Base-by-base conservation (phyloP, 2,888 invertebrate genomes). In the Pimpla rufipes region DNA sequence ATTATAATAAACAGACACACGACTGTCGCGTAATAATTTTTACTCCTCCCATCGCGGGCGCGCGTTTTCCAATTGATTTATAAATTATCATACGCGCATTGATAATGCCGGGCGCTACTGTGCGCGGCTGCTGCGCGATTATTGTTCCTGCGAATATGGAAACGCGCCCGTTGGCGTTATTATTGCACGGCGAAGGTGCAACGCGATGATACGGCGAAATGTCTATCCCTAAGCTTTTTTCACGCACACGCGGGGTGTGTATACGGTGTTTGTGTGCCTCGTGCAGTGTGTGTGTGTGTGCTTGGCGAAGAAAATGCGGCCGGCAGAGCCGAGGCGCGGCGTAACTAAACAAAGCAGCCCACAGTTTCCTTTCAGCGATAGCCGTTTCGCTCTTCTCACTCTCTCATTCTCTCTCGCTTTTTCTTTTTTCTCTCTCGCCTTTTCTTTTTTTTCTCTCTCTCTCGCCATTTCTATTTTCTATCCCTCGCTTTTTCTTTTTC, bases 321-420 rank as follows among this genome's bases (percentile, higher is more conserved):
- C 75, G 83, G 77, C 70, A 67, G 5, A 83, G 75, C 80, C 59
- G 81, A 78, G 78, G 77, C 81, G 82, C 84, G 83, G 85, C 86
- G 86, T 84, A 83, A 86, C 83, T 85, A 70, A 85, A 86, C 86
- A 86, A 86, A 86, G 86, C 86, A 79, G 68, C 86, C 86, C 84
- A 86, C 85, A 84, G 86, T 85, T 85, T 85, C 83, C 86, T 86
- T 84, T 83, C 84, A 84, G 79, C 80, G 79, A 83, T 78, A 79
- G 78, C 78, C 73, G 74, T 85, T 84, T 82, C 77, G 71, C 77
- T 77, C 62, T 59, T 47, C 50, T 64, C 74, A 74, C 50, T 59
- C 73, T 70, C 52, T 66, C 16, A 40, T 47, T 80, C 55, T 71
- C 57, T 29, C 42, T 66, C n/a, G n/a, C n/a, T n/a, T n/a, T n/a